A percentile compares a stretch with the other conserved stretches of the same genome.
Conservation (phyloP, 1,140 invertebrate species). For the Drosophila aff. region DNA sequence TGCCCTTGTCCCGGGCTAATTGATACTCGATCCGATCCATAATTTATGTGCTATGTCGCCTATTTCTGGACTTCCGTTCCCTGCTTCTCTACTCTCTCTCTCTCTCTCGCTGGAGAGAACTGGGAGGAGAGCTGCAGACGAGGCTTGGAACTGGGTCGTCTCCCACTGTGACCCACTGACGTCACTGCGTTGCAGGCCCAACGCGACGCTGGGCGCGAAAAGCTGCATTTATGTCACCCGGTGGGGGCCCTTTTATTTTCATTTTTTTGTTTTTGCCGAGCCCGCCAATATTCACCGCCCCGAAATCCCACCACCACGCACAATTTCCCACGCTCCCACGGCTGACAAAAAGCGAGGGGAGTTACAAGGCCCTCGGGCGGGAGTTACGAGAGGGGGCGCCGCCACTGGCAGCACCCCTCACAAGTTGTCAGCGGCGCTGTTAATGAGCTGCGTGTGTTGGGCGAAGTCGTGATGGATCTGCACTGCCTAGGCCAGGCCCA, state of each 20-base stretch:
- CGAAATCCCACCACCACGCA: slow-evolving; percentile 6
- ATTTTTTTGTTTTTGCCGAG: neutral
- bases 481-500: slow-evolving; percentile 12
- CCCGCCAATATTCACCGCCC: slow-evolving; percentile 35
- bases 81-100: neutral
- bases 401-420: slow-evolving; percentile 5
- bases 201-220: slow-evolving; percentile 38
- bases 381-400: slow-evolving; percentile 1
- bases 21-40: slow-evolving; percentile 58
- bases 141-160: neutral
- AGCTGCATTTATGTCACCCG: slow-evolving; percentile 27
- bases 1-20: slow-evolving; percentile 42
- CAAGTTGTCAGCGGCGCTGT: slow-evolving; percentile 66
- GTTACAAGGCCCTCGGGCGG: neutral
- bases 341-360: slow-evolving; percentile 27
- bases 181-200: slow-evolving; percentile 3
- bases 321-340: slow-evolving; percentile 66
- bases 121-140: neutral
- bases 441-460: slow-evolving; percentile 56
- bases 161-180: slow-evolving; percentile 30
- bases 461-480: slow-evolving; percentile 11
- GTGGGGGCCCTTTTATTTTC: slow-evolving; percentile 32
- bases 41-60: slow-evolving; percentile 42
- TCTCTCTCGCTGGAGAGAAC: neutral
- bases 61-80: slow-evolving; percentile 57